Evolutionary conservation across 1,140 invertebrate genomes (phyloP).

Genomic region (Rhyacophila brunnea): DNA sequence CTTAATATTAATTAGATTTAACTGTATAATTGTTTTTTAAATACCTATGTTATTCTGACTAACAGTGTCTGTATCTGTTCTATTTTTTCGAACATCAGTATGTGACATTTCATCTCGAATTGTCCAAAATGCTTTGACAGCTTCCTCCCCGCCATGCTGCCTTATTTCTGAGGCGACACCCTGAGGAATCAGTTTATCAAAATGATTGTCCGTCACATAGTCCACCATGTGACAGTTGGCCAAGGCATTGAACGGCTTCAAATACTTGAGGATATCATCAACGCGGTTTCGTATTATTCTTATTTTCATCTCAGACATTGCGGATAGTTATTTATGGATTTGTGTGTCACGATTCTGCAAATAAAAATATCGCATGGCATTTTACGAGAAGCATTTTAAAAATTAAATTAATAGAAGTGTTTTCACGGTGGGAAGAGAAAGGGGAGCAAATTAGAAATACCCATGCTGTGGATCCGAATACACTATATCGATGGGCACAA

Average conservation of each 20-base stretch:
- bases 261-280: slow-evolving; percentile 55
- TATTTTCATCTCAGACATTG: slow-evolving; percentile 37
- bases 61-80: no score
- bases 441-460: no score
- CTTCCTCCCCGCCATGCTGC: slow-evolving; percentile 40
- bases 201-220: slow-evolving; percentile 72
- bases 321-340: slow-evolving; percentile 2
- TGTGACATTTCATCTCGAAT: slow-evolving; percentile 35
- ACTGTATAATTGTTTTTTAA: no score
- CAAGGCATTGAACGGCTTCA: slow-evolving; percentile 60
- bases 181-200: slow-evolving; percentile 59
- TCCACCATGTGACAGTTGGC: slow-evolving; percentile 79
- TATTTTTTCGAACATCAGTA: background rate
- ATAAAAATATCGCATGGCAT: no score
- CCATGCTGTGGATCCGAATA: no score
- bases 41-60: no score
- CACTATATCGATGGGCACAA: no score
- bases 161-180: slow-evolving; percentile 57
- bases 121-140: slow-evolving; percentile 48
- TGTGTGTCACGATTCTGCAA: no score
- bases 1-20: no score
- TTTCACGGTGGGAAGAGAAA: no score
- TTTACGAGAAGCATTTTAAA: background rate
- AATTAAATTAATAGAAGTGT: no score
- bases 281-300: slow-evolving; percentile 48